Base-by-base conservation (phyloP, 2,888 invertebrate species). In the Thelaira solivaga region DNA sequence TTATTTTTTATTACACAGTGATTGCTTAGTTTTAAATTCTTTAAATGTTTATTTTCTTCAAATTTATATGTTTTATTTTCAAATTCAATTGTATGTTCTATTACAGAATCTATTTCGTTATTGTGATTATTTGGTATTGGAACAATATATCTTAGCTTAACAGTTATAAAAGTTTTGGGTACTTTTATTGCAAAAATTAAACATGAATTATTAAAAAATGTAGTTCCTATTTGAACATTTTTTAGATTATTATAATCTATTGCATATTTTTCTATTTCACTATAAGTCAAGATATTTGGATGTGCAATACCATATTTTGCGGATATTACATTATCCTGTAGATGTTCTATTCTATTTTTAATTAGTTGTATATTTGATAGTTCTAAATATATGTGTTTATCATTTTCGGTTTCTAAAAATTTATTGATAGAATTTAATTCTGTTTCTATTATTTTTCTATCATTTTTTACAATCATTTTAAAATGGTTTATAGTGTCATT, bases 241-340 rank as follows among this genome's bases (percentile, higher is more conserved):
- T n/a, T n/a, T n/a, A n/a, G n/a, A n/a, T n/a, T n/a, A n/a, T n/a
- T 47, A 43, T 43, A 61, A 39, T 68, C 62, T 2, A 75, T 75
- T 24, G 55, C 31, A 31, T 65, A 73, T 10, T 57, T 57, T 13
- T 11, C 5, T 20, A 69, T 69, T 69, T 62, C 31, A 8, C 62
- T 7, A 53, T 7, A 36, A 4, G 55, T 68, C 47, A 68, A 47
- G 29, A 68, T 68, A 31, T 18, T 75, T 29, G 68, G 75, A 31
- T 75, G 55, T 31, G 57, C 29, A 39, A 80, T 80, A 39, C 20
- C 53, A 76, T 62, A 65, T 68, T 76, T 53, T 36, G 73, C 20
- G 8, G 64, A 45, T 10, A 72, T 24, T 7, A 55, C 64, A 26
- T 74, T 74, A 13, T 68, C 53, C 29, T 61, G 61, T 4, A 68